Evolutionary conservation across 2,888 invertebrate species (phyloP).

Genomic region (Geophilus truncorum): DNA sequence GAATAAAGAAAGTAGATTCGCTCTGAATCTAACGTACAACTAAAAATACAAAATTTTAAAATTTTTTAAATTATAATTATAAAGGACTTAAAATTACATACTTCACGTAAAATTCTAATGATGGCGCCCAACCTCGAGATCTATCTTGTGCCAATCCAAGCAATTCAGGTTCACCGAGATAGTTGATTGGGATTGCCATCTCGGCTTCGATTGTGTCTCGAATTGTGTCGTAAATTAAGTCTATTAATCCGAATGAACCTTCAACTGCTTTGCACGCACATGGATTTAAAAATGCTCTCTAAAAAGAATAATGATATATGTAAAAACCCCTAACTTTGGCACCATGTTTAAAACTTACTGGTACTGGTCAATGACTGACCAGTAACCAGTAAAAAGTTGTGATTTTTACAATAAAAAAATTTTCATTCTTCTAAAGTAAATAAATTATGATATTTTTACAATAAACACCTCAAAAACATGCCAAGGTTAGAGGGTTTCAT

Average conservation of each 20-base stretch:
- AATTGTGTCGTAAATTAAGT: background rate
- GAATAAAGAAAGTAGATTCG: background rate
- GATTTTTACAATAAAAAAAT: background rate
- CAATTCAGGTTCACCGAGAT: background rate
- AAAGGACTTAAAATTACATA: no score
- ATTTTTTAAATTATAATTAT: background rate
- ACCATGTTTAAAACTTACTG: no score
- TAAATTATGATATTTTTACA: no score
- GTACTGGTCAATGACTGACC: no score
- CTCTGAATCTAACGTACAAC: background rate
- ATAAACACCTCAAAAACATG: no score
- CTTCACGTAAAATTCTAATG: constrained; percentile 27
- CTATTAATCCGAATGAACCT: background rate
- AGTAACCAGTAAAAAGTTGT: no score
- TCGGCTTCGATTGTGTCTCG: background rate
- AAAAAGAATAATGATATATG: no score
- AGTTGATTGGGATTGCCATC: background rate
- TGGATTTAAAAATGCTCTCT: background rate
- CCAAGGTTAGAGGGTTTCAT: no score
- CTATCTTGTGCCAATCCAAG: constrained; percentile 3
- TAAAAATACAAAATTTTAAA: background rate
- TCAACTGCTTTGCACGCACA: background rate
- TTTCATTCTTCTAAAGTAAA: background rate
- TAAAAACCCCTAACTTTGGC: no score
- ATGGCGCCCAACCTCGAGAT: background rate